Percentiles rank a stretch among this genome's conserved stretches.
These are phyloP conservation scores for Taurulus bubalis DNA, from an alignment of 2,113 vertebrate genomes.

Conservation along the genomic window DNA sequence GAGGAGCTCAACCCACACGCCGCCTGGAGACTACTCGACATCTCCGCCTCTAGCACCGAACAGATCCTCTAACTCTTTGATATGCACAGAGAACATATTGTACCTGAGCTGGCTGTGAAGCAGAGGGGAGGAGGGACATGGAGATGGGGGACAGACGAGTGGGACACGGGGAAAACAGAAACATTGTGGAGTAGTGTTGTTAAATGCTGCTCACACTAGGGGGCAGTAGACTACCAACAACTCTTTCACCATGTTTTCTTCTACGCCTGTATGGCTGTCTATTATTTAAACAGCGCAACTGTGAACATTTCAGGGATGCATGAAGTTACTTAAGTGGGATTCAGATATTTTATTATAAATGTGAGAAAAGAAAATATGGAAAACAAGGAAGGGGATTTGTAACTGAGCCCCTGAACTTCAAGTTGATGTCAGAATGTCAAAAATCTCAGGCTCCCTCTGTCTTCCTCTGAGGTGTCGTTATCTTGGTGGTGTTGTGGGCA, in stretches of 20 bases:
- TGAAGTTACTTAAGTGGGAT: not conserved
- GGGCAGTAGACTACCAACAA: conserved; percentile 59
- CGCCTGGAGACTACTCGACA: conserved; percentile 95
- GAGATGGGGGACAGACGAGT: conserved; percentile 7
- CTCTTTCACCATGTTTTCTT: not conserved
- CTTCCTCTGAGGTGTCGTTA: not conserved
- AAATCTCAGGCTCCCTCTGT: not conserved
- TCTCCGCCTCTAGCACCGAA: conserved; percentile 94
- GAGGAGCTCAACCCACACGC: conserved; percentile 92
- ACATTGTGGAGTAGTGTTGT: conserved; percentile 9
- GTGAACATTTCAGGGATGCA: not conserved
- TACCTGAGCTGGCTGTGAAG: conserved; percentile 12
- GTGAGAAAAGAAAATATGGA: not conserved
- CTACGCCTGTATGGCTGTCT: not conserved
- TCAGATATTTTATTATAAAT: not conserved
- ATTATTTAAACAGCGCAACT: not conserved
- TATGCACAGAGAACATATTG: conserved; percentile 35
- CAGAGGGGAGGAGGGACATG: not conserved
- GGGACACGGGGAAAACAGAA: conserved; percentile 2
- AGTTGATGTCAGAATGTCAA: not conserved
- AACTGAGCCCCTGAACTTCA: not conserved
- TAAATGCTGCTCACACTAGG: conserved; percentile 48
- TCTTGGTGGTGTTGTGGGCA: conserved; percentile 24
- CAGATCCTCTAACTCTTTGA: conserved; percentile 88
- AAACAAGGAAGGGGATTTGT: not conserved